phyloP scores from a whole-genome alignment of 1,140 invertebrate genomes.

The Apis dorsata region DNA sequence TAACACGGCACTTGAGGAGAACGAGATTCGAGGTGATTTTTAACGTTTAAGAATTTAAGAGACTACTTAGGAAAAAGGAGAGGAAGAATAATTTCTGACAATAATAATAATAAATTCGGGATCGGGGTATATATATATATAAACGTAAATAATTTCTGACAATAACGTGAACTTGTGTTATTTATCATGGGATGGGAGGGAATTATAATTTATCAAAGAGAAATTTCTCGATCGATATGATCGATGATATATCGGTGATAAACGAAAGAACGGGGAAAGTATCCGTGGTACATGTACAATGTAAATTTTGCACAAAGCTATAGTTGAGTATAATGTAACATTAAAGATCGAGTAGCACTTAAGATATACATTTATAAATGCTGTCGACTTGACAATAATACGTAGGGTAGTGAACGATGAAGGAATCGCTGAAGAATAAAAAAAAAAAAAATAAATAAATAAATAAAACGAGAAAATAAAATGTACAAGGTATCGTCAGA shows the following conservation, averaged over 20 bases:
- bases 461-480: conserved; percentile 13
- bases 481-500: conserved; percentile 61
- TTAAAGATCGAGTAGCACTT: conserved; percentile 68
- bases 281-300: conserved; percentile 66
- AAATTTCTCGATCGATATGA: conserved; percentile 26
- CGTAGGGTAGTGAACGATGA: conserved; percentile 65
- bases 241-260: conserved; percentile 5
- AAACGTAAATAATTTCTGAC: conserved; percentile 52
- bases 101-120: conserved; percentile 44
- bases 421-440: conserved; percentile 26
- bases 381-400: conserved; percentile 80
- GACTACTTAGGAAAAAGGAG: conserved; percentile 17
- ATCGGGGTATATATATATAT: conserved; percentile 11
- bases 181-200: conserved; percentile 31
- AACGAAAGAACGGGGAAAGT: conserved; percentile 17
- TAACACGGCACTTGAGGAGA: conserved; percentile 29
- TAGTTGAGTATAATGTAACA: conserved; percentile 71
- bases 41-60: conserved; percentile 45
- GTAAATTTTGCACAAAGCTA: conserved; percentile 78
- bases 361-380: conserved; percentile 77
- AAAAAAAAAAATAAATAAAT: neutral
- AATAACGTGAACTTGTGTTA: conserved; percentile 58
- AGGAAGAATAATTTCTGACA: conserved; percentile 52
- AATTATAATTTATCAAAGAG: neutral
- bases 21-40: conserved; percentile 46